Evolutionary conservation across 2,113 vertebrate species (phyloP).

Genomic region (Hiodon tergisus): DNA sequence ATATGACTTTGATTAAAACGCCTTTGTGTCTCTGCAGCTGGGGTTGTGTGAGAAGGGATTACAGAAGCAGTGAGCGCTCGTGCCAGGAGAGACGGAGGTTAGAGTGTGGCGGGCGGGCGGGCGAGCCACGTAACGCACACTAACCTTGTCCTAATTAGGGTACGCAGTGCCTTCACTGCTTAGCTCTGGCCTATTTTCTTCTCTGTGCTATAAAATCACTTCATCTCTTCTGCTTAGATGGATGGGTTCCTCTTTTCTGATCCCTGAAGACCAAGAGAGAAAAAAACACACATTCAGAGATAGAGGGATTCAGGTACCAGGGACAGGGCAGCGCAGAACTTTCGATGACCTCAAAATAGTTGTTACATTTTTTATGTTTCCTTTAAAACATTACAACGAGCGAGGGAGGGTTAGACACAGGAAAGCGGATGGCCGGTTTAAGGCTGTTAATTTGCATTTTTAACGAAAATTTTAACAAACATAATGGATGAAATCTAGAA

Average conservation of each 20-base stretch:
- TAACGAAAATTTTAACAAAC: no score
- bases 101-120: background rate
- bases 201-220: constrained; percentile 6
- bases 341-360: background rate
- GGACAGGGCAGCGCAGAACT: constrained; percentile 5
- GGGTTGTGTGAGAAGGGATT: no score
- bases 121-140: background rate
- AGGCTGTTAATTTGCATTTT: no score
- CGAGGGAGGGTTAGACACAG: no score
- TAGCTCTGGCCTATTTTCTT: constrained; percentile 5
- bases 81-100: background rate
- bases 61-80: no score
- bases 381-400: background rate
- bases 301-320: background rate
- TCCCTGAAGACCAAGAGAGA: constrained; percentile 12
- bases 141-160: constrained; percentile 22
- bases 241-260: constrained; percentile 15
- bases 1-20: no score
- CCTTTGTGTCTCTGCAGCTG: no score
- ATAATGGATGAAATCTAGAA: no score
- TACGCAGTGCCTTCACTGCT: background rate
- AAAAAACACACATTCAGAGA: background rate
- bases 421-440: no score
- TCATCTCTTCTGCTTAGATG: constrained; percentile 1
- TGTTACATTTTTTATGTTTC: background rate